Evolutionary conservation across 2,113 vertebrate genomes (phyloP).

Genomic region (Gobio gobio): DNA sequence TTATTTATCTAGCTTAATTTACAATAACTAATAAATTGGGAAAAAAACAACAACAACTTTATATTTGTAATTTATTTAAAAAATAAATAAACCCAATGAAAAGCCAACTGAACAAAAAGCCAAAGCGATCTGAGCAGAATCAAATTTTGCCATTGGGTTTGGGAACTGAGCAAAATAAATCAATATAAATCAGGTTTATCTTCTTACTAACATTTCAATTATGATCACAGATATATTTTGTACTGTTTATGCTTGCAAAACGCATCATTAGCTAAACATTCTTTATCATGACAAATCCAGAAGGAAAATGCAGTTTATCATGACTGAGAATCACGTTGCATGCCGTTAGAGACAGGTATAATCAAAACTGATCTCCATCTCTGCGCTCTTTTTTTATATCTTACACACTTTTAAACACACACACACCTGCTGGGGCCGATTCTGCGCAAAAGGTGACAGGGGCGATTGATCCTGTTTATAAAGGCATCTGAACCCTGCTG

Average conservation of each 20-base stretch:
- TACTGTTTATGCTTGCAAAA: background rate
- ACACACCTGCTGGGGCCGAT: background rate
- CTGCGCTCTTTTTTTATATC: background rate
- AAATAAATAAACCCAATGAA: background rate
- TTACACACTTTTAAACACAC: background rate
- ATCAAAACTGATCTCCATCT: background rate
- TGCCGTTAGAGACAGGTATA: background rate
- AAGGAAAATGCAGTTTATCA: background rate
- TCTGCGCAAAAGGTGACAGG: background rate
- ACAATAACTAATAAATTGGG: too few species aligned
- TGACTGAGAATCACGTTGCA: background rate
- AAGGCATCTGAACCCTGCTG: constrained; percentile 26
- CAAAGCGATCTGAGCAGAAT: background rate
- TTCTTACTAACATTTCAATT: too few species aligned
- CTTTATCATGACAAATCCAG: background rate
- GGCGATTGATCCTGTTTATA: constrained; percentile 29
- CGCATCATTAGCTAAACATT: background rate
- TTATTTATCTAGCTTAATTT: background rate
- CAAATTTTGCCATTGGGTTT: background rate
- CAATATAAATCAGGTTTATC: background rate
- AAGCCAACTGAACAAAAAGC: background rate
- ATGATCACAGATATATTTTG: background rate
- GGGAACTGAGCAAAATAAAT: background rate
- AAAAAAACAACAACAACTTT: background rate
- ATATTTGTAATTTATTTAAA: background rate